phyloP scores from a whole-genome alignment of 2,888 invertebrate genomes.

The Phengaris alcon region DNA sequence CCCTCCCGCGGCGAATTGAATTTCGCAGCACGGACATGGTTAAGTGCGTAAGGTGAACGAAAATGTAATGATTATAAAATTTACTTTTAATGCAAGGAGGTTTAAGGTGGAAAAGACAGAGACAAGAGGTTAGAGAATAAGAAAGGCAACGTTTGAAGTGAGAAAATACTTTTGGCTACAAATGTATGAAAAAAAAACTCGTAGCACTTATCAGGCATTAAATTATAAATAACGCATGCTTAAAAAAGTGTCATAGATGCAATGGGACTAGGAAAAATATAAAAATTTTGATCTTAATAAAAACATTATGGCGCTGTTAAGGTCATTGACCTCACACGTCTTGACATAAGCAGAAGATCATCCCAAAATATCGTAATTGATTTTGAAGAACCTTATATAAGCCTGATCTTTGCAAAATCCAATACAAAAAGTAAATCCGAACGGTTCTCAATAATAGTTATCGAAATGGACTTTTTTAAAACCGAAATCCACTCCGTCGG shows the following conservation, averaged over 20 bases:
- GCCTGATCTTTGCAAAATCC: background rate
- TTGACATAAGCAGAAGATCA: background rate
- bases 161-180: too few species aligned
- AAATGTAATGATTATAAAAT: background rate
- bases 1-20: conserved; percentile 19
- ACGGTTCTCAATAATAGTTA: conserved; percentile 13
- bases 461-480: conserved; percentile 22
- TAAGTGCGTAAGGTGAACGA: conserved; percentile 19
- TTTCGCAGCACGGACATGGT: conserved; percentile 1
- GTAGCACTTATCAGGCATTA: too few species aligned
- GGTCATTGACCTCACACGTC: too few species aligned
- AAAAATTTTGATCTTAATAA: too few species aligned
- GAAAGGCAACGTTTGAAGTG: too few species aligned
- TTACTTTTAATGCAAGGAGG: background rate
- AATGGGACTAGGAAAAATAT: too few species aligned
- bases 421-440: conserved; percentile 18
- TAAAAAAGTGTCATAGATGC: too few species aligned
- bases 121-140: background rate
- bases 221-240: too few species aligned
- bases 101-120: background rate
- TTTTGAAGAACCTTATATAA: background rate
- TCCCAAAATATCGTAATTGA: background rate
- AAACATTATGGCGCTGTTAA: too few species aligned
- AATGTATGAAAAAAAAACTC: too few species aligned
- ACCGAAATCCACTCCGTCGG: conserved; percentile 5